Base-by-base conservation (phyloP, 2,888 invertebrate genomes). In the Drosophila incognita region DNA sequence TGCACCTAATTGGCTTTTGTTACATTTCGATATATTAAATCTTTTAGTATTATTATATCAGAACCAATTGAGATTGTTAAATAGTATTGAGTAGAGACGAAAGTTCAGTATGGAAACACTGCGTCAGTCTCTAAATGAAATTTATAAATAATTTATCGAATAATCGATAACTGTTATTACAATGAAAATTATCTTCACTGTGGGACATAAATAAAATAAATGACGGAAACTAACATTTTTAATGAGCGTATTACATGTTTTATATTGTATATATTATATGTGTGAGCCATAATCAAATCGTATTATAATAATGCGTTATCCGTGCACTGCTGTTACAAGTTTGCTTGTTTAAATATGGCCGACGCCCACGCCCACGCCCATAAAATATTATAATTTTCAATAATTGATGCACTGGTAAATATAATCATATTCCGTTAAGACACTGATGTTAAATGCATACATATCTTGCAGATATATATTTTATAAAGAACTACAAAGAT, bases 321-420 rank as follows among this genome's bases (percentile, higher is more conserved):
- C 58, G 69, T 62, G 61, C 63, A 66, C 65, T 65, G 67, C 67
- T 70, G 71, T 76, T 68, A 58, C 54, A 79, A 46, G 24, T 59
- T 66, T 70, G 18, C 70, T 78, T 69, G 48, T 54, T 81, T 75
- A 75, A 85, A 79, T 76, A 73, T 86, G 87, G 84, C 89, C 84
- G 84, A 84, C 88, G 89, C 87, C 84, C 89, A 85, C 83, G 76
- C 83, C 83, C 87, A 83, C 83, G 79, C 83, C 83, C 83, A 88
- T 59, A 70, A 64, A 79, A 70, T 75, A 79, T 62, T 68, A 66
- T 78, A 79, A 68, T 73, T 78, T 79, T 65, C 63, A 74, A 81
- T 70, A 83, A 74, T 69, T 68, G 57, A 62, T 60, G 56, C 56
- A 67, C 64, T 61, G 83, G 84, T 88, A 86, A 78, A 64, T 80